Percentiles rank a stretch among this genome's conserved stretches.
phyloP scores from a whole-genome alignment of 1,140 invertebrate genomes.

The Solenopsis fugax region DNA sequence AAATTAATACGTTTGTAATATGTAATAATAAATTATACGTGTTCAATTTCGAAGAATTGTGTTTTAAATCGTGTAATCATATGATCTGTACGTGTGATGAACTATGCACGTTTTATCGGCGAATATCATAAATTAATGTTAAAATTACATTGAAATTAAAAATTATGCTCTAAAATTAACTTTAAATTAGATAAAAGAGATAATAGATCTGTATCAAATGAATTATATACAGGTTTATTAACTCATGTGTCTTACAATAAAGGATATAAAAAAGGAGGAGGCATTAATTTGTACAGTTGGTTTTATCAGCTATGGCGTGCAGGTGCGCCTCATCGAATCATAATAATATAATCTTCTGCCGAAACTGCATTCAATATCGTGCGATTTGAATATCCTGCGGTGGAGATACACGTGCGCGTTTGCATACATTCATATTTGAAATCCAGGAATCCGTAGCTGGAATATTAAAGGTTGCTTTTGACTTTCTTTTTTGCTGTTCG shows the following conservation, averaged over 20 bases:
- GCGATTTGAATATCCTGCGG: constrained; percentile 36
- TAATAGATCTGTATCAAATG: not conserved
- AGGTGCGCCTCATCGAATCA: constrained; percentile 13
- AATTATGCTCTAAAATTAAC: not conserved
- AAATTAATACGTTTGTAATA: constrained; percentile 30
- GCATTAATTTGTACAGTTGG: not conserved
- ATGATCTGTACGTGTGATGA: not conserved
- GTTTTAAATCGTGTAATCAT: not conserved
- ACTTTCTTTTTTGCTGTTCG: constrained; percentile 33
- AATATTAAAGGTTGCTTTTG: constrained; percentile 41
- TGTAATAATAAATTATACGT: not conserved
- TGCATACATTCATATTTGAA: constrained; percentile 49
- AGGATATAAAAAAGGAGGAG: not conserved
- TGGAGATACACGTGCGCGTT: constrained; percentile 20
- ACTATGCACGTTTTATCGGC: not conserved
- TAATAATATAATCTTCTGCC: constrained; percentile 33
- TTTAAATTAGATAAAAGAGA: not conserved
- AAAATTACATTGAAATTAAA: not conserved
- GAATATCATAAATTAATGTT: constrained; percentile 4
- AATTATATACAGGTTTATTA: not conserved
- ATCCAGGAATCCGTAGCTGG: constrained; percentile 1
- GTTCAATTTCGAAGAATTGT: not conserved
- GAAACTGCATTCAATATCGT: constrained; percentile 53
- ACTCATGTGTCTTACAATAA: not conserved
- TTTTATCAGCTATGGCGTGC: not conserved